A percentile compares a stretch with the other conserved stretches of the same genome.
Evolutionary conservation across 2,113 vertebrate genomes (phyloP).

Genomic region (Rhinolophus ferrumequinum): DNA sequence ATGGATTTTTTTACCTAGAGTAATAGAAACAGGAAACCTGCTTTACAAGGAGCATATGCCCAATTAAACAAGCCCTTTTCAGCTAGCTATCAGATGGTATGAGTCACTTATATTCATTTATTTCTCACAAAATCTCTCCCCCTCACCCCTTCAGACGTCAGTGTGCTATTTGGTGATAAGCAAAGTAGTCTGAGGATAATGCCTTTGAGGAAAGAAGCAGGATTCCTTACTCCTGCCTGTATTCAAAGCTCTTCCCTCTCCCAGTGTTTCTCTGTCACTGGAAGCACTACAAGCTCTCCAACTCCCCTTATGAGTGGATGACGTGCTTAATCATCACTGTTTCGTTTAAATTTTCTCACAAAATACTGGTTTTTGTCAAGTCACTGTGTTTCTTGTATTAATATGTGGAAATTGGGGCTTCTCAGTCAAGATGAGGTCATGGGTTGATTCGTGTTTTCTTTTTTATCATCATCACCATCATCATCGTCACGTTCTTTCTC

Average conservation of each 20-base stretch:
- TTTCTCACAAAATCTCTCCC: not conserved
- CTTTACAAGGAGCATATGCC: not conserved
- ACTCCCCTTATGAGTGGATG: not conserved
- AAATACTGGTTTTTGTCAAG: not conserved
- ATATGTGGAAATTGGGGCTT: not conserved
- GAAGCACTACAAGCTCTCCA: not conserved
- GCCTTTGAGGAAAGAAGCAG: not conserved
- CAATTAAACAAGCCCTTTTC: not conserved
- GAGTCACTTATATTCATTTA: not conserved
- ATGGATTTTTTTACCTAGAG: not conserved
- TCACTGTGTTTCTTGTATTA: not conserved
- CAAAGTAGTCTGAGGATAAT: not conserved
- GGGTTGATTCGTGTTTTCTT: fast-evolving
- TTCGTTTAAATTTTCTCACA: not conserved
- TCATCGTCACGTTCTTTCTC: not conserved
- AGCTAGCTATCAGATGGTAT: not conserved
- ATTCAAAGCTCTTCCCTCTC: not conserved
- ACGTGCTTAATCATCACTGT: not conserved
- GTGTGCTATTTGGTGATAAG: not conserved
- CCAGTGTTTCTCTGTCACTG: not conserved
- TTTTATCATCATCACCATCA: not conserved
- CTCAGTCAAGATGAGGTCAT: not conserved
- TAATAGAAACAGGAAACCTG: not conserved
- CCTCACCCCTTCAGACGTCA: fast-evolving
- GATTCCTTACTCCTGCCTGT: not conserved